Evolutionary conservation across 2,797 vertebrate species (phyloP), one percentile per base, ranked within the genome.

Genomic region (Dendrocincla tyrannina): DNA sequence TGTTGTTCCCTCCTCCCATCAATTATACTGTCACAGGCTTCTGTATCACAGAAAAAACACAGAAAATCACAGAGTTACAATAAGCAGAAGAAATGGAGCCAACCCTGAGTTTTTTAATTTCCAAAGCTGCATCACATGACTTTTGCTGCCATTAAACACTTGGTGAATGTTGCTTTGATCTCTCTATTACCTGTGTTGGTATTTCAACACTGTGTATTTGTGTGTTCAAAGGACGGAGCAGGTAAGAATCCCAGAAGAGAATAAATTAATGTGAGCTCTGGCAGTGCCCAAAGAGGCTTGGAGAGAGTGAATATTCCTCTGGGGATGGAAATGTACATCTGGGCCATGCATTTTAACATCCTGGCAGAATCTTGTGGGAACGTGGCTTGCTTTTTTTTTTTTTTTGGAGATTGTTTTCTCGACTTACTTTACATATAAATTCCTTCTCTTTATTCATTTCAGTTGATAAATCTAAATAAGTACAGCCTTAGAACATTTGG

Each of bases 101-200:
- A 59, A 81, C n/a, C 10, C 23, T 13, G 47, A 66, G 60, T 3
- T 55, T 59, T 87, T 92, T 77, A 5, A 68, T 64, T 95, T 89
- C 30, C 23, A 72, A 74, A 91, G 60, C 32, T 68, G 1, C 5
- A 10, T 52, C 80, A 81, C 35, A 5, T n/a, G 25, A 14, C 27
- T 85, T 78, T 17, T 44, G 28, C 23, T 88, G 30, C 32, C 23
- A 14, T 55, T 35, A 47, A 69, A 53, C 9, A 16, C 30, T 82
- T 1, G 0, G 8, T 46, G 35, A 68, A 44, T 0, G 0, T 63
- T 52, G 15, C 19, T 66, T 35, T 39, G 17, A 59, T 35, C 7
- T 35, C 33, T 37, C 37, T 42, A 13, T 68, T 63, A 85, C 17
- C 42, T 8, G 7, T 18, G 6, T 22, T 69, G 32, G 6, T 30